Conservation (phyloP, 1,140 invertebrate genomes). For the Ridgeia piscesae region DNA sequence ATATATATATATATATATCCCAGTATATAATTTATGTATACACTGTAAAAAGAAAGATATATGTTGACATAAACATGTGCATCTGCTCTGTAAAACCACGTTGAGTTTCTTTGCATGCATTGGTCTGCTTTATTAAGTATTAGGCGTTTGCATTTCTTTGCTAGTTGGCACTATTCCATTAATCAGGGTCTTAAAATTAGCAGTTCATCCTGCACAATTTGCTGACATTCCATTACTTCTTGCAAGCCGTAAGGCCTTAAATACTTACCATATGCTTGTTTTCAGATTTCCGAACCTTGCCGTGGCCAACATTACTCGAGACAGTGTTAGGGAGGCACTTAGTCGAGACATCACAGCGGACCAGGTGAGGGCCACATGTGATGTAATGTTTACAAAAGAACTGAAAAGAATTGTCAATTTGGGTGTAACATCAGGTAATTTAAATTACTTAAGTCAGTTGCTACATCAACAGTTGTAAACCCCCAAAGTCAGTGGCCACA, state of each 20-base stretch:
- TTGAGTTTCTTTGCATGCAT: background rate
- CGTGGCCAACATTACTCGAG: constrained; percentile 88
- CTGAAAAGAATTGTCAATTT: constrained; percentile 5
- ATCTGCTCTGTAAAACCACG: background rate
- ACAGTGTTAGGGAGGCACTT: constrained; percentile 89
- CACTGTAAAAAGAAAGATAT: no score
- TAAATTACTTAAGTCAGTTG: background rate
- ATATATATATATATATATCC: no score
- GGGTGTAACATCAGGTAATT: background rate
- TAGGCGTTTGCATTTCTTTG: background rate
- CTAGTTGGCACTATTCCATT: background rate
- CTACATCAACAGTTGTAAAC: no score
- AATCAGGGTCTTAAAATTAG: background rate
- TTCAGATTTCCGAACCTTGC: constrained; percentile 90
- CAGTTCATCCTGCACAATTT: background rate
- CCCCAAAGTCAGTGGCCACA: no score
- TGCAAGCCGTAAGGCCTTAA: background rate
- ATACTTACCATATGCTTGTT: background rate
- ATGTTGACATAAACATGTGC: no score
- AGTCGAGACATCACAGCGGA: constrained; percentile 91
- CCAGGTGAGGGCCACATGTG: constrained; percentile 48
- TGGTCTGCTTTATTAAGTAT: background rate
- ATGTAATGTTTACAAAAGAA: constrained; percentile 6
- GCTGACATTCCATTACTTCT: background rate
- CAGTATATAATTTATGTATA: no score